phyloP scores from a whole-genome alignment of 2,888 invertebrate genomes.

The Notodonta ziczac region DNA sequence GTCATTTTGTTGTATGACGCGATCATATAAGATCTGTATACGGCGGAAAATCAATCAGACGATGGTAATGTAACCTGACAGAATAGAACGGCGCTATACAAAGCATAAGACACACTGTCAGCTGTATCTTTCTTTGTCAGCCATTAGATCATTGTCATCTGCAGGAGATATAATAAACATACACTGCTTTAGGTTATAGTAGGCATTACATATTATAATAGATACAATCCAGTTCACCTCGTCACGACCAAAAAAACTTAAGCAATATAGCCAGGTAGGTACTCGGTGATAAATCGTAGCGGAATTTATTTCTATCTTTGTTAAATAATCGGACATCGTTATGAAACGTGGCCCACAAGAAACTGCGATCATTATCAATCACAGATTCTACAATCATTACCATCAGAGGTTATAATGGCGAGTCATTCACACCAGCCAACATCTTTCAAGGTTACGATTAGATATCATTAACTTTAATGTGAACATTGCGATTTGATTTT shows the following conservation, averaged over 20 bases:
- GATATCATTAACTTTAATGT: slow-evolving; percentile 28
- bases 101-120: no score
- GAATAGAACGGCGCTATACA: no score
- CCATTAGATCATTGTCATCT: no score
- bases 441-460: slow-evolving; percentile 43
- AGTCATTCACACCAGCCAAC: slow-evolving; percentile 49
- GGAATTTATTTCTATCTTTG: slow-evolving; percentile 41
- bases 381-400: slow-evolving; percentile 24
- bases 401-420: slow-evolving; percentile 7
- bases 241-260: slow-evolving; percentile 2
- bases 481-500: slow-evolving; percentile 18
- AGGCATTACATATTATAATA: no score
- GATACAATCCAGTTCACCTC: background rate
- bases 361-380: slow-evolving; percentile 41
- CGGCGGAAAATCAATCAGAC: no score
- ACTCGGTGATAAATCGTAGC: background rate
- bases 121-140: no score
- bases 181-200: no score
- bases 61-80: no score
- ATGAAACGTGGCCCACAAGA: slow-evolving; percentile 45
- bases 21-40: no score
- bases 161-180: no score
- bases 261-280: background rate
- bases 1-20: no score
- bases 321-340: slow-evolving; percentile 50